Percentiles rank a stretch among this genome's conserved stretches.
These are phyloP conservation scores for Venustoraphidia nigricollis DNA, from an alignment of 2,888 invertebrate genomes.

Conservation along the genomic window DNA sequence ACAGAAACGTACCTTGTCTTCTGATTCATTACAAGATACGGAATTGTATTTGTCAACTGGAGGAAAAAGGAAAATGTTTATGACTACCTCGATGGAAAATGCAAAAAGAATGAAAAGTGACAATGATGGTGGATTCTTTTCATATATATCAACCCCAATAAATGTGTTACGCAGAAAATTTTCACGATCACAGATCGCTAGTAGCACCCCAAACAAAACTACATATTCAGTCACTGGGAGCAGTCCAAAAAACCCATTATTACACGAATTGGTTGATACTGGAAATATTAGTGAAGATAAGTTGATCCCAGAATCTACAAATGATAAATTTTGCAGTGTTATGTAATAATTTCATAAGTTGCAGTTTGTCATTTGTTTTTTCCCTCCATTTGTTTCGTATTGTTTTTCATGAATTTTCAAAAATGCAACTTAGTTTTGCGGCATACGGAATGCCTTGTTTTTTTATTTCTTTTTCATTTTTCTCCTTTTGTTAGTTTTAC, in stretches of 20 bases:
- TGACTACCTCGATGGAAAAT: background rate
- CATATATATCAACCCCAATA: slow-evolving; percentile 1
- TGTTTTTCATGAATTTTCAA: too few species aligned
- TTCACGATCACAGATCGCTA: background rate
- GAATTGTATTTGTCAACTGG: too few species aligned
- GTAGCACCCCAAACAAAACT: background rate
- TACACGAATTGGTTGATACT: background rate
- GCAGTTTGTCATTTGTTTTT: too few species aligned
- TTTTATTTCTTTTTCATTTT: background rate
- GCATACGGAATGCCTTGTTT: background rate
- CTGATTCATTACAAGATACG: too few species aligned
- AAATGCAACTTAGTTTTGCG: background rate
- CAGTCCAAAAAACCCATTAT: background rate
- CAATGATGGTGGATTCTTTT: background rate
- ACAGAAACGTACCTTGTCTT: too few species aligned
- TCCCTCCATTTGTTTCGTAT: too few species aligned
- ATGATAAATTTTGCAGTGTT: background rate
- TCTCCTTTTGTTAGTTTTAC: background rate
- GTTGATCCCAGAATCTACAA: background rate
- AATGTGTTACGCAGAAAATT: background rate
- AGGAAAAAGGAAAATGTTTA: too few species aligned
- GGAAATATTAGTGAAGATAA: background rate
- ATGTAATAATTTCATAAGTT: too few species aligned
- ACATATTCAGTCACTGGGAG: background rate
- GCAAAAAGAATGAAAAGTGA: background rate